Conservation (phyloP, 1,140 invertebrate species). For the Papilio glaucus region DNA sequence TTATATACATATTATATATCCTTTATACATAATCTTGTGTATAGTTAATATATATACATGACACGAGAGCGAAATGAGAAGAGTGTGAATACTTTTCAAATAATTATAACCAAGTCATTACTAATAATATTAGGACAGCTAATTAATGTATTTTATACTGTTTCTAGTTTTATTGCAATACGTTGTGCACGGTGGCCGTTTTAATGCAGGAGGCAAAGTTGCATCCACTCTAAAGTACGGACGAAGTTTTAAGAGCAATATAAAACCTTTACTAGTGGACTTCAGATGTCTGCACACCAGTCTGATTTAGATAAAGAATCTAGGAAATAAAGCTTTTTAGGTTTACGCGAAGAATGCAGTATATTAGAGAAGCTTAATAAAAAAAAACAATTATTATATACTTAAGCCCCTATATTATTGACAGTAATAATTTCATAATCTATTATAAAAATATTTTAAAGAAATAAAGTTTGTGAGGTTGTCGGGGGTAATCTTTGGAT, state of each 20-base stretch:
- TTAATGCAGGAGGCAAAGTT: constrained; percentile 36
- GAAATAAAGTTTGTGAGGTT: no score
- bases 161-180: not conserved
- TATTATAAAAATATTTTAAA: no score
- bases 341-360: not conserved
- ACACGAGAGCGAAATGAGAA: no score
- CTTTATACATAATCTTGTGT: no score
- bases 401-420: not conserved
- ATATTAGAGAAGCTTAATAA: not conserved
- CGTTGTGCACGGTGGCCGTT: constrained; percentile 5
- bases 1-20: no score
- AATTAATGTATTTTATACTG: no score
- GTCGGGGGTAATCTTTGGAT: no score
- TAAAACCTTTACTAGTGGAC: constrained; percentile 21
- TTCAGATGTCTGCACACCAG: constrained; percentile 9
- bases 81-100: no score
- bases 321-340: not conserved
- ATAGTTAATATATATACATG: no score
- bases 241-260: constrained; percentile 32
- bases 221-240: constrained; percentile 25
- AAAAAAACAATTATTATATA: not conserved
- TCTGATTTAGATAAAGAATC: constrained; percentile 16
- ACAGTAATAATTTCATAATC: not conserved
- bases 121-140: no score
- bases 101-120: no score